These are phyloP conservation scores for Scopus umbretta DNA, from an alignment of 2,113 vertebrate species.

Conservation along the genomic window DNA sequence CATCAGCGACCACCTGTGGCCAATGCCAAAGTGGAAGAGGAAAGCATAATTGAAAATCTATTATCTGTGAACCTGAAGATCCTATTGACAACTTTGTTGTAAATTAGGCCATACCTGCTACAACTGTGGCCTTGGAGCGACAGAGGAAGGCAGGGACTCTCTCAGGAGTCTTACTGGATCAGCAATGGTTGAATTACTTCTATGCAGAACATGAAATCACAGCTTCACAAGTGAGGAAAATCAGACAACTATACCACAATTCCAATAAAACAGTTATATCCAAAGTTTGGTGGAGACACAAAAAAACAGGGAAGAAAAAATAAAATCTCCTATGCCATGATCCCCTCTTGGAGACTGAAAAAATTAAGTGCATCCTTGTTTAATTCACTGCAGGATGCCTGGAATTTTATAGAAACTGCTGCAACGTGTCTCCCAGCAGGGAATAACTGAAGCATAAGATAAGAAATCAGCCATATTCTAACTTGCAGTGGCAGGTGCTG, in stretches of 20 bases:
- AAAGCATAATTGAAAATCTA: background rate
- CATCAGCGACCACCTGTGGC: background rate
- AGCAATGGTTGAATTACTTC: background rate
- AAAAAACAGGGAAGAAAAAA: background rate
- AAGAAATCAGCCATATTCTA: slow-evolving; percentile 35
- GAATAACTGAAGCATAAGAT: slow-evolving; percentile 22
- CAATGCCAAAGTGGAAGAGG: background rate
- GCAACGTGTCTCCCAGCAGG: background rate
- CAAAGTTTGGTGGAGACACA: background rate
- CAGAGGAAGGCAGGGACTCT: background rate
- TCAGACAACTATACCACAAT: background rate
- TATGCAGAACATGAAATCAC: slow-evolving; percentile 11
- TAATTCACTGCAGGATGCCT: background rate
- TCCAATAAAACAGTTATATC: background rate
- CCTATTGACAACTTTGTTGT: background rate
- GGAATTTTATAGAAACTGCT: slow-evolving; percentile 20
- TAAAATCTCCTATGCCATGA: background rate
- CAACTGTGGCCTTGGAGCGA: background rate
- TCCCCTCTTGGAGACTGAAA: background rate
- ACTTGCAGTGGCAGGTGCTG: background rate
- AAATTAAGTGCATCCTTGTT: slow-evolving; percentile 25
- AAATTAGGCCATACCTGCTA: background rate
- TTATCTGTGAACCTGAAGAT: background rate
- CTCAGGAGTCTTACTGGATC: background rate
- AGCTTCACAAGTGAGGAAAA: background rate